Evolutionary conservation across 2,888 invertebrate genomes (phyloP), one percentile per base, ranked within the genome.

Genomic region (Beris morrisii): DNA sequence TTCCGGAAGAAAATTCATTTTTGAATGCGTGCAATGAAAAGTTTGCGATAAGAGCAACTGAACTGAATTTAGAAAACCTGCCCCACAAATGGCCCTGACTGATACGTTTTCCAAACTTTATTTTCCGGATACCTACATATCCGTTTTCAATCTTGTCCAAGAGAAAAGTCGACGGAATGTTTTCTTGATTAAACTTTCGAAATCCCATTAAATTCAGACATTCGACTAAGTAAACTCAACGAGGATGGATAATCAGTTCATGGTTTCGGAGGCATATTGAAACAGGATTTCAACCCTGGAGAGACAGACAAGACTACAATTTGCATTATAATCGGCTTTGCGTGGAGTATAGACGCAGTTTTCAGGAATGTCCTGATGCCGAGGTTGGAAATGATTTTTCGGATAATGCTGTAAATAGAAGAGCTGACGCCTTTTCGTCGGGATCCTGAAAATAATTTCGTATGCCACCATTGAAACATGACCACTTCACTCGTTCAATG

Each of bases 191-290:
- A 59, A 59, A 59, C 59, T 59, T 59, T 59, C 32, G 38, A 48
- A 50, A 59, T 48, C 28, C 59, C 59, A 59, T 59, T 59, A 50
- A 13, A 59, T 59, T 48, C 59, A 59, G 48, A 32, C 32, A 59
- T 59, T 50, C 50, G 22, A 13, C 13, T 31, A 48, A 48, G 13
- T 46, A 59, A 48, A 32, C 13, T 48, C 13, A 1, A 22, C 22
- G 22, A 22, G 48, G 48, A 13, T 32, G 44, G 50, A 48, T 59
- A 59, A 59, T 59, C 48, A 59, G 48, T 50, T 59, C 48, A 59
- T 59, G 59, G n/a, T 30, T 59, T 22, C 22, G 38, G 31, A 5
- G 50, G 15, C 58, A 30, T 45, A 45, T 30, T 30, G n/a, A 12
- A 28, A 30, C n/a, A 9, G 4, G 9, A 38, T 38, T 5, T 38